Base-by-base conservation (phyloP, 2,888 invertebrate genomes). In the Scaptodrosophila latifasciaeformis region DNA sequence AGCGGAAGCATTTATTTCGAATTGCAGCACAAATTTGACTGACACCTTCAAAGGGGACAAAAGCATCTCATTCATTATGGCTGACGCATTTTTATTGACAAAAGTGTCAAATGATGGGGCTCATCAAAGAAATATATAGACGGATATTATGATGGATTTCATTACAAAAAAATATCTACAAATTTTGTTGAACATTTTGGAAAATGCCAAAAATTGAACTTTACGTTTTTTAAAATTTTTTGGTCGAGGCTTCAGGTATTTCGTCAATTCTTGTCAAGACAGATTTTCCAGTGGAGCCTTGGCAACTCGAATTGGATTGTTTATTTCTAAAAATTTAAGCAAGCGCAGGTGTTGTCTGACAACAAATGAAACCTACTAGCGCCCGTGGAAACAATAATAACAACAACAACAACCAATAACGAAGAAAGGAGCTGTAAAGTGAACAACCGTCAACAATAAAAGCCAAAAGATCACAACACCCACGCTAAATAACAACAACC, bases 1-100 rank as follows among this genome's bases (percentile, higher is more conserved):
- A 35, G 62, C 79, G 79, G 70, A 71, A 75, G 59, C 65, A 70
- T 71, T 67, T 57, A 58, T 67, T 54, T 60, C 17, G 52, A 31
- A 61, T 34, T 43, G 27, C 56, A 18, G 40, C 9, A 27, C 27
- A 27, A 27, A 27, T 27, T 6, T 27, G 27, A 27, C 35, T 24
- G 24, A 24, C 7, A n/a, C 24, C 3, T 3, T 24, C 4, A 7
- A 24, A 24, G 24, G 24, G 24, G 24, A 44, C 51, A 47, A 52
- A 51, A 46, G 35, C 49, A 31, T 0, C 39, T 7, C 54, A 52
- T 48, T 59, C 46, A 19, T 37, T 35, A 48, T 27, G 34, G n/a
- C 34, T 7, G 7, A 5, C 15, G 13, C 31, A 47, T 19, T 37
- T n/a, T 4, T 4, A 12, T 31, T 31, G 31, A 2, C 31, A 31